Base-by-base conservation (phyloP, 2,888 invertebrate species). In the Lymantria monacha region DNA sequence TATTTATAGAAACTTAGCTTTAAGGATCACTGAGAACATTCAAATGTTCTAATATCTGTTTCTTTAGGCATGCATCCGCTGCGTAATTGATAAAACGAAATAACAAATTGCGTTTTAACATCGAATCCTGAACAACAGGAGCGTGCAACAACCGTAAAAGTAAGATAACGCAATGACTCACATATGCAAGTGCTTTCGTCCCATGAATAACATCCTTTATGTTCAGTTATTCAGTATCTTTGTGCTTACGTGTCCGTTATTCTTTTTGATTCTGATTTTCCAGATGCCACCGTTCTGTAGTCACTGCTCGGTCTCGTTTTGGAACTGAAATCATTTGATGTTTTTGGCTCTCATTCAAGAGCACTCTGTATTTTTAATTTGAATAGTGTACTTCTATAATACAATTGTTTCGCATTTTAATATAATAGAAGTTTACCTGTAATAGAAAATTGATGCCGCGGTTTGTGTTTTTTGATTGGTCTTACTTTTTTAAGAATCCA, bases 331-430 rank as follows among this genome's bases (percentile, higher is more conserved):
- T 76, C 74, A 79, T 79, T 78, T 74, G 70, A 74, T 80, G 77
- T 72, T 79, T 76, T 87, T 87, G 87, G 87, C 87, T 72, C 73
- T 52, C 70, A 67, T 81, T 85, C 85, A 86, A 86, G 72, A 72
- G 61, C 76, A 71, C 10, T 54, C 66, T 65, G 71, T 75, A 79
- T 77, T 79, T 81, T 81, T 77, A 78, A 78, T 80, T 75, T 66
- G 63, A 75, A 74, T 74, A 66, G 70, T 76, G 70, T 71, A 75
- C 70, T 71, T 72, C 65, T 70, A 73, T 74, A 68, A 62, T 70
- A 70, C 70, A 69, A 74, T 73, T 71, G 67, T 66, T 42, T 42
- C 67, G 5, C 22, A 22, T 22, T 22, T 22, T 22, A 2, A 22
- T 22, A 22, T 22, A 22, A 22, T 22, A 22, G 22, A 22, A 22